Evolutionary conservation across 1,140 invertebrate species (phyloP).

Genomic region (Lysiphlebus fabarum): DNA sequence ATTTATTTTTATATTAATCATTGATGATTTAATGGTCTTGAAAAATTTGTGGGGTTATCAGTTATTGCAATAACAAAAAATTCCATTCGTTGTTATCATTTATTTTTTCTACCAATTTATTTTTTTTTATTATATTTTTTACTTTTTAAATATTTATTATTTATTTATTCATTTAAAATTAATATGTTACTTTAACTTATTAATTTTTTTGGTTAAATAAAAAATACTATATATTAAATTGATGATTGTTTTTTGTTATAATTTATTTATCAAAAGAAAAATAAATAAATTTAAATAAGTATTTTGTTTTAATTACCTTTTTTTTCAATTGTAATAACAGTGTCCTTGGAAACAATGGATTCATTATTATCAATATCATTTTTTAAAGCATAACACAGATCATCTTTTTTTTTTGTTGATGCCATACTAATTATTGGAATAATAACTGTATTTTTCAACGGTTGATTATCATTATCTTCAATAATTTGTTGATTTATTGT

Average conservation of each 20-base stretch:
- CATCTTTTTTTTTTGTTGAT: slow-evolving; percentile 14
- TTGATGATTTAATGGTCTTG: too few relatives aligned
- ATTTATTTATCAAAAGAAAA: not conserved
- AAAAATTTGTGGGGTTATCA: slow-evolving; percentile 17
- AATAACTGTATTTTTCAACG: slow-evolving; percentile 23
- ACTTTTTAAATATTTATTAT: too few relatives aligned
- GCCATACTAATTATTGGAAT: slow-evolving; percentile 20
- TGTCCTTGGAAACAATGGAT: too few relatives aligned
- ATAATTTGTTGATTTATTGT: slow-evolving; percentile 11
- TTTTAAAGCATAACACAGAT: slow-evolving; percentile 15
- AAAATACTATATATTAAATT: not conserved
- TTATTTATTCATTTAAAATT: too few relatives aligned
- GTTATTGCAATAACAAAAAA: slow-evolving; percentile 7
- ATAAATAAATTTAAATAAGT: too few relatives aligned
- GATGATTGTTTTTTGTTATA: not conserved
- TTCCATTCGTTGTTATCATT: slow-evolving; percentile 8
- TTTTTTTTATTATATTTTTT: too few relatives aligned
- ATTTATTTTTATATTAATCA: not conserved
- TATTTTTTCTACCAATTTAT: not conserved
- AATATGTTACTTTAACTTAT: too few relatives aligned
- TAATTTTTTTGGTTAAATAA: not conserved
- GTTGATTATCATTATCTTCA: slow-evolving; percentile 9
- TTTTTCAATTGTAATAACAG: too few relatives aligned
- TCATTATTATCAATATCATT: slow-evolving; percentile 23
- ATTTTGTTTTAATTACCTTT: not conserved